phyloP scores from a whole-genome alignment of 2,113 vertebrate species.

The Apteryx mantelli region DNA sequence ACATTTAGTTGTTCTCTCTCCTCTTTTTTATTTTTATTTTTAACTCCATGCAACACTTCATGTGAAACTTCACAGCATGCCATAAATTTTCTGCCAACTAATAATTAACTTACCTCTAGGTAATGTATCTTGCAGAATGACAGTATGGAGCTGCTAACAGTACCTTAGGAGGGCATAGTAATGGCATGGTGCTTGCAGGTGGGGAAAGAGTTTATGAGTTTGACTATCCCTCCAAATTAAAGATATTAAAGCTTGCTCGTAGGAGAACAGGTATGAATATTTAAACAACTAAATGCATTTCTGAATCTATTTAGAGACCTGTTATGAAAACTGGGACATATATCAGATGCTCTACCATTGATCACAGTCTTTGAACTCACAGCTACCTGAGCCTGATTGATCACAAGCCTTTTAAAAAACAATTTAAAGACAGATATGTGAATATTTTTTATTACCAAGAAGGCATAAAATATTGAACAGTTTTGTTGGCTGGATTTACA shows the following conservation, averaged over 20 bases:
- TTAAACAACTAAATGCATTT: constrained; percentile 5
- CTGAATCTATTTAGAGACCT: constrained; percentile 8
- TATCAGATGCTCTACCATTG: neutral
- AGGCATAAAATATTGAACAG: constrained; percentile 20
- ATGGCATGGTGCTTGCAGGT: constrained; percentile 17
- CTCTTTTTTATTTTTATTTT: neutral
- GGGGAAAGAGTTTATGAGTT: constrained; percentile 14
- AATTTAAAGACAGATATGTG: neutral
- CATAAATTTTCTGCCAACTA: constrained; percentile 41
- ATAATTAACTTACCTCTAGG: constrained; percentile 62
- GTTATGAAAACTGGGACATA: neutral
- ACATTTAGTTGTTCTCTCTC: constrained; percentile 13
- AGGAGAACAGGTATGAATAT: constrained; percentile 51
- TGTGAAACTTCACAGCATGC: neutral
- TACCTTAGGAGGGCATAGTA: constrained; percentile 7
- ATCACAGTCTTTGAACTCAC: neutral
- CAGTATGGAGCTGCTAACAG: neutral
- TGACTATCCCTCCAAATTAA: constrained; percentile 8
- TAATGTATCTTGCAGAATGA: constrained; percentile 34
- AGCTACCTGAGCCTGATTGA: neutral
- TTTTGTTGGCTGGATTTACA: neutral
- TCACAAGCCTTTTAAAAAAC: neutral
- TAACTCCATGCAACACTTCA: constrained; percentile 19
- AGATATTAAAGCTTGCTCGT: constrained; percentile 36
- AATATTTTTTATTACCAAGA: neutral